These are phyloP conservation scores for Ariolimax columbianus DNA, from an alignment of 2,888 invertebrate species.

Conservation along the genomic window DNA sequence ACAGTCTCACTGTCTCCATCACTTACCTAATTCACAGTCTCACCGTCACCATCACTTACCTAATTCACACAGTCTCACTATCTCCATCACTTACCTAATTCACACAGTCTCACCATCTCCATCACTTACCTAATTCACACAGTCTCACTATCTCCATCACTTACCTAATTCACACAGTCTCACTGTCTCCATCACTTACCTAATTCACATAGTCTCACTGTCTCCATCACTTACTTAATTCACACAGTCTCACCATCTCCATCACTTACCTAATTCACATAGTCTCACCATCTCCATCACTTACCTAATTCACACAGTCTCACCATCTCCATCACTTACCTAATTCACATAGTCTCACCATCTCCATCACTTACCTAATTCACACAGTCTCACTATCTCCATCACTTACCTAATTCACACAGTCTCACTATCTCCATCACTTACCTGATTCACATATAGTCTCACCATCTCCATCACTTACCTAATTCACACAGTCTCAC, in stretches of 20 bases:
- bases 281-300: constrained; percentile 72
- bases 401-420: too few species aligned
- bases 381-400: constrained; percentile 82
- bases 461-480: constrained; percentile 86
- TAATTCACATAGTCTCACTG: constrained; percentile 80
- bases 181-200: too few species aligned
- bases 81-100: background rate
- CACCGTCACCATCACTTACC: too few species aligned
- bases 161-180: constrained; percentile 90
- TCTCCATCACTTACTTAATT: background rate
- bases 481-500: background rate
- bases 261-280: too few species aligned
- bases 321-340: too few species aligned
- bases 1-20: too few species aligned
- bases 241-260: background rate
- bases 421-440: constrained; percentile 86
- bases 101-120: background rate
- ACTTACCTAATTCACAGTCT: too few species aligned
- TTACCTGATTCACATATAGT: constrained; percentile 70
- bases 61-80: background rate
- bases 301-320: constrained; percentile 90
- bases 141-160: constrained; percentile 56
- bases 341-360: too few species aligned
- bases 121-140: too few species aligned
- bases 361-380: constrained; percentile 83